Conservation (phyloP, 2,888 invertebrate species). For the Schizaphis graminum region DNA sequence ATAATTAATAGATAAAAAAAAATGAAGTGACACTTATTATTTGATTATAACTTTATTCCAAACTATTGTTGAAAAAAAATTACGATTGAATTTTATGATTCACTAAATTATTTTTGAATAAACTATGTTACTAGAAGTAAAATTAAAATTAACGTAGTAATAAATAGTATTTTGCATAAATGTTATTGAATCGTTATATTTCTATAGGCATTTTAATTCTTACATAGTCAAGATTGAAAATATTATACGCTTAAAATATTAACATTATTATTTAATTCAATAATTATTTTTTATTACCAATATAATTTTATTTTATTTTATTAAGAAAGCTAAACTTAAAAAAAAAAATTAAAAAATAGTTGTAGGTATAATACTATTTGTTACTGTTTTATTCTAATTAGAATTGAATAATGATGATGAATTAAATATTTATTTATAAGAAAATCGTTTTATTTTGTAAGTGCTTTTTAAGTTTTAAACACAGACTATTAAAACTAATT, state of each 20-base stretch:
- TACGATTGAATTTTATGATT: not conserved
- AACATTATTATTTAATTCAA: not conserved
- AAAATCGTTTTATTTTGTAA: not conserved
- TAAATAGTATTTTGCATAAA: not conserved
- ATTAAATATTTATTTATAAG: not conserved
- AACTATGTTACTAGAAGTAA: not conserved
- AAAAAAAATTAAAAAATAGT: not conserved
- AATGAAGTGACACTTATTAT: not conserved
- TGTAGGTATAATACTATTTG: not conserved
- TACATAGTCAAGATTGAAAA: not conserved
- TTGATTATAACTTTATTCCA: not conserved
- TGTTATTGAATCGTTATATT: not conserved
- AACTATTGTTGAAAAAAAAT: not conserved
- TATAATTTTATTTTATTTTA: not conserved
- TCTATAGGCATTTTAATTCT: not conserved
- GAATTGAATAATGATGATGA: not conserved
- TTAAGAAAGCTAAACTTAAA: not conserved
- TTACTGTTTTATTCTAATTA: not conserved
- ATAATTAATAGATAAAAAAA: not conserved
- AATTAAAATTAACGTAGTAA: not conserved
- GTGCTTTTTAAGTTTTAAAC: not conserved
- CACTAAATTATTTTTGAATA: not conserved
- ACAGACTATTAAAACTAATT: not conserved
- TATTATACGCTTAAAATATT: not conserved
- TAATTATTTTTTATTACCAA: not conserved